Evolutionary conservation across 2,888 invertebrate species (phyloP), one percentile per base, ranked within the genome.

Genomic region (Mythimna pallens): DNA sequence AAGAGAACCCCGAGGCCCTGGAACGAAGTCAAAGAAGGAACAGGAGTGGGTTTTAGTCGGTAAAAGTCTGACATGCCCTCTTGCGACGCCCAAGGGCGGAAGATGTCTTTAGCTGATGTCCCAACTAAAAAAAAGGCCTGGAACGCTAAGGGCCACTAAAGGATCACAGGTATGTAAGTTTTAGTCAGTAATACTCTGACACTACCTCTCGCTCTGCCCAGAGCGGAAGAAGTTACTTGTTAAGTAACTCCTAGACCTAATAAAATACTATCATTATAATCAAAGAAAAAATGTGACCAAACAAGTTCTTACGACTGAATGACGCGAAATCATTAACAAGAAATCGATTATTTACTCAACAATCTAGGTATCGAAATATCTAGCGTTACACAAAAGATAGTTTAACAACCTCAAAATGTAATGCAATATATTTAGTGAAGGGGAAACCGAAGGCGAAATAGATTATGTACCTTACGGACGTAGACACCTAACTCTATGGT

Each of bases 351-450:
- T 67, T 80, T 62, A 61, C 40, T 73, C 36, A 65, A 65, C 34
- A 61, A 22, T 30, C 47, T 40, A 55, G 34, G 36, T 65, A 54
- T 62, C 20, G n/a, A 62, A 76, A 55, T 62, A 30, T 65, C 14
- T 73, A 55, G 22, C 22, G 55, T 78, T 76, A 68, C 72, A 59
- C 72, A 59, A 74, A 73, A 78, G 17, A 64, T 8, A 64, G 64
- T 76, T 70, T 73, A 43, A 73, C 73, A 73, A 72, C 65, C 14
- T 54, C 52, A 68, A 22, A 61, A 43, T 40, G 52, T 40, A 64
- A 55, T 34, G 68, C 36, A 68, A 80, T 65, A 75, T 72, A 83
- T 70, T 71, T 58, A 73, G 81, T 85, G 86, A 85, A 77, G 62
- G 81, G 77, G 81, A 80, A 69, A 75, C 54, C 36, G 22, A 58